These are phyloP conservation scores for Phortica okadai DNA, from an alignment of 2,888 invertebrate species.

Conservation along the genomic window DNA sequence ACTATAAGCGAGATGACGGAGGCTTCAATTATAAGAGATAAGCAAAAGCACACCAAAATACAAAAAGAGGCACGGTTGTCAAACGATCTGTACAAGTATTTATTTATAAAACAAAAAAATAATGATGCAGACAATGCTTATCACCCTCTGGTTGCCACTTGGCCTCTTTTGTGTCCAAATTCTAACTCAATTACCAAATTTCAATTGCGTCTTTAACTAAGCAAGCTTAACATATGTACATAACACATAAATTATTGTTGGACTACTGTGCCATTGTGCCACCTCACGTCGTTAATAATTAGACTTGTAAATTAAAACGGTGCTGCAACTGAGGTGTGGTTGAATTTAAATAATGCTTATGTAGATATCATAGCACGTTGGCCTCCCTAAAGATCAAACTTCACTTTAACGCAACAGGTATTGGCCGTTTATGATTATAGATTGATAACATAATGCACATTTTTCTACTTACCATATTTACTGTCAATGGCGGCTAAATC, in stretches of 20 bases:
- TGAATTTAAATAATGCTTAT: neutral
- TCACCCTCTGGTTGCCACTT: too few species aligned
- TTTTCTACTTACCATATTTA: constrained; percentile 86
- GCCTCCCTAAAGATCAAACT: constrained; percentile 54
- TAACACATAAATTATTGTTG: neutral
- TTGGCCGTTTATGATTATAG: too few species aligned
- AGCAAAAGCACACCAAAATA: neutral
- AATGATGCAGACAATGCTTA: too few species aligned
- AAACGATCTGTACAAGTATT: too few species aligned
- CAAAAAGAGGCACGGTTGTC: neutral
- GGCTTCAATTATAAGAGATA: neutral
- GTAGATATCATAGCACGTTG: neutral
- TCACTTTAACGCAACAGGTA: constrained; percentile 36
- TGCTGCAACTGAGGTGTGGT: constrained; percentile 16
- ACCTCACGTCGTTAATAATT: constrained; percentile 51
- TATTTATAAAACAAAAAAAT: too few species aligned
- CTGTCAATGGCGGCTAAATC: constrained; percentile 85
- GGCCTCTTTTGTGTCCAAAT: too few species aligned
- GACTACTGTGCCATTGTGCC: constrained; percentile 26
- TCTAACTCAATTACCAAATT: too few species aligned
- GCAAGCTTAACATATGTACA: neutral
- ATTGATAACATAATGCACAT: too few species aligned
- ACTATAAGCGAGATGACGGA: neutral
- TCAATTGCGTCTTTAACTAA: too few species aligned
- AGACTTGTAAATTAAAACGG: constrained; percentile 59